phyloP scores from a whole-genome alignment of 2,888 invertebrate species.

The Agrotis segetum region DNA sequence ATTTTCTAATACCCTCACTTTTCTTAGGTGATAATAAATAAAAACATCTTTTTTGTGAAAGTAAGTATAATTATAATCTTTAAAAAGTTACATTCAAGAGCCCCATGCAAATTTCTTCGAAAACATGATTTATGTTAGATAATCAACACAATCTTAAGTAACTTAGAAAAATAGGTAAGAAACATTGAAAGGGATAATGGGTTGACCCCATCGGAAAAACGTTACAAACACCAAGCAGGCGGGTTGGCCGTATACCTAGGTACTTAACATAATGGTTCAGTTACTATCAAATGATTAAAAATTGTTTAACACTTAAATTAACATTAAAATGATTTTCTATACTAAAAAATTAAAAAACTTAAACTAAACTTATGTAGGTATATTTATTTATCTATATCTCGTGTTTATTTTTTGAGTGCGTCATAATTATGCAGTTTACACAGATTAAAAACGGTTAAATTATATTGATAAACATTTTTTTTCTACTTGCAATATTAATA shows the following conservation, averaged over 20 bases:
- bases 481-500: too few species aligned
- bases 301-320: not conserved
- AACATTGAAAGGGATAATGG: too few species aligned
- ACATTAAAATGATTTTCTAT: not conserved
- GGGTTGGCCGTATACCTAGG: too few species aligned
- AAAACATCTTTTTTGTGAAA: not conserved
- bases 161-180: too few species aligned
- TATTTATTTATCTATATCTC: conserved; percentile 12
- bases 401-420: not conserved
- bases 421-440: too few species aligned
- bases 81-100: conserved; percentile 25
- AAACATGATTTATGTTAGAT: conserved; percentile 9
- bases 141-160: not conserved
- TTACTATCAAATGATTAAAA: not conserved
- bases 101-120: conserved; percentile 12
- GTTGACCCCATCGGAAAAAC: too few species aligned
- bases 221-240: too few species aligned
- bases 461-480: too few species aligned
- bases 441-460: too few species aligned
- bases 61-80: conserved; percentile 19
- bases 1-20: too few species aligned
- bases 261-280: not conserved
- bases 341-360: not conserved
- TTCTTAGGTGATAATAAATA: not conserved
- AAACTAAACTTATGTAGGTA: not conserved